Evolutionary conservation across 2,113 vertebrate species (phyloP).

Genomic region (Aspiorhynchus laticeps): DNA sequence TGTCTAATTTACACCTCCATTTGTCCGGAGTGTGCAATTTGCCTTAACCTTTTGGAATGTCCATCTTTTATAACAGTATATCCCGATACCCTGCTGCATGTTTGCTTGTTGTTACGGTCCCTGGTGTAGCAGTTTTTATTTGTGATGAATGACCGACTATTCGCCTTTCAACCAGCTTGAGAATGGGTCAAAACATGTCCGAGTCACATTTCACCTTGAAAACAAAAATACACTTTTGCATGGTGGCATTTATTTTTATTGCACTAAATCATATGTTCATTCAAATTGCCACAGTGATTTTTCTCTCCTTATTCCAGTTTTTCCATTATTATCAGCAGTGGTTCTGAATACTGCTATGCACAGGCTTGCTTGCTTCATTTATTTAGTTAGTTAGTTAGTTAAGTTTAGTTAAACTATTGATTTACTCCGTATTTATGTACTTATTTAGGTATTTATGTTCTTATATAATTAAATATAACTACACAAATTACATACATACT

Average conservation of each 20-base stretch:
- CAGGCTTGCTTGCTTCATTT: background rate
- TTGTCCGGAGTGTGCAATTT: background rate
- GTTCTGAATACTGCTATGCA: background rate
- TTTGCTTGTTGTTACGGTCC: background rate
- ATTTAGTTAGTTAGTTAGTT: background rate
- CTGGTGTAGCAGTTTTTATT: background rate
- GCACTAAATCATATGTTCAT: too few species aligned
- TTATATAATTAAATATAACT: too few species aligned
- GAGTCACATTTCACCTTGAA: background rate
- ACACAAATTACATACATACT: too few species aligned
- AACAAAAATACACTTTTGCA: too few species aligned
- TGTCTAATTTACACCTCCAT: conserved; percentile 25
- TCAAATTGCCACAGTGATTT: too few species aligned
- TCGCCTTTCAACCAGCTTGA: background rate
- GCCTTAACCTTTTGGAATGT: conserved; percentile 25
- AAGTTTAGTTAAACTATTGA: too few species aligned
- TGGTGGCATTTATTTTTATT: too few species aligned
- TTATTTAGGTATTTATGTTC: too few species aligned
- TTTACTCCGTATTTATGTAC: too few species aligned
- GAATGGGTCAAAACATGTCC: background rate
- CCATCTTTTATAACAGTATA: conserved; percentile 18
- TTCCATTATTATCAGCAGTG: too few species aligned
- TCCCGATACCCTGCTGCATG: background rate
- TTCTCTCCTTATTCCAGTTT: too few species aligned
- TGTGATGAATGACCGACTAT: background rate